Conservation (phyloP, 2,888 invertebrate species). For the Bursaphelenchus okinawaensis region DNA sequence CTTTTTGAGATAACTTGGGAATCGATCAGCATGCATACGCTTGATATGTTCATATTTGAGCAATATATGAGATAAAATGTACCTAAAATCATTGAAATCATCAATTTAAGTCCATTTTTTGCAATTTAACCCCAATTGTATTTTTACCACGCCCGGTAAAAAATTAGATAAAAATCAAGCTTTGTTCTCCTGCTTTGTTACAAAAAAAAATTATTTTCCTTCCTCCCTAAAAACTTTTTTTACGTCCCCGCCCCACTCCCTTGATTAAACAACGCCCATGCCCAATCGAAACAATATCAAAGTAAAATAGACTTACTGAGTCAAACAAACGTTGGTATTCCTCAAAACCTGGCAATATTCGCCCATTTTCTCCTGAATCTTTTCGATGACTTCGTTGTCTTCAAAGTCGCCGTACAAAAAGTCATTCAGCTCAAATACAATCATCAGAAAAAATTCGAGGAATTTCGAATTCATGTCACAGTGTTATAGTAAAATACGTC, state of each 20-base stretch:
- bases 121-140: too few species aligned
- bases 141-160: too few species aligned
- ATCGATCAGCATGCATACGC: slow-evolving; percentile 54
- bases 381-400: neutral
- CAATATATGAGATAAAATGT: slow-evolving; percentile 82
- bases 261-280: too few species aligned
- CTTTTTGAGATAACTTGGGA: slow-evolving; percentile 7
- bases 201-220: too few species aligned
- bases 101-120: too few species aligned
- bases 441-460: neutral
- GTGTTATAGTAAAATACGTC: too few species aligned
- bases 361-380: slow-evolving; percentile 5
- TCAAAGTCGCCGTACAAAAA: neutral
- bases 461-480: too few species aligned
- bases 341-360: slow-evolving; percentile 3
- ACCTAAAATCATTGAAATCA: slow-evolving; percentile 62
- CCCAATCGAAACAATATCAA: too few species aligned
- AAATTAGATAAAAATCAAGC: too few species aligned
- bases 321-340: slow-evolving; percentile 2
- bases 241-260: too few species aligned
- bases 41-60: slow-evolving; percentile 71
- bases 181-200: too few species aligned
- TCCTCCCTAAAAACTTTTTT: too few species aligned
- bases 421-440: slow-evolving; percentile 7
- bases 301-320: neutral